Evolutionary conservation across 2,113 vertebrate genomes (phyloP).

Genomic region (Semnopithecus entellus): DNA sequence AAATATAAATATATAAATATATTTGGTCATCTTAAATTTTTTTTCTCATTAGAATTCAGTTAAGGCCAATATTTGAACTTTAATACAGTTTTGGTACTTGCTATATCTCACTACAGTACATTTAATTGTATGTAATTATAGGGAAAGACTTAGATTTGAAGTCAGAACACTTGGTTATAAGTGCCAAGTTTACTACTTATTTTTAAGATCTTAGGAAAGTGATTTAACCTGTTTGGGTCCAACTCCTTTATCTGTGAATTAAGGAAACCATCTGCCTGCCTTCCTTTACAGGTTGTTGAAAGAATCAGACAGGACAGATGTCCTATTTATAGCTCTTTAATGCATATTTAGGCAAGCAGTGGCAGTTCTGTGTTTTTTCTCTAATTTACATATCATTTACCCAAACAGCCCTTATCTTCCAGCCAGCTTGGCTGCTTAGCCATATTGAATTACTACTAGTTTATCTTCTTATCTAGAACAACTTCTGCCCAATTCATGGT

Average conservation of each 20-base stretch:
- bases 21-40: neutral
- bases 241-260: neutral
- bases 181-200: neutral
- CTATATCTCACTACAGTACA: neutral
- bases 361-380: constrained; percentile 52
- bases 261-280: neutral
- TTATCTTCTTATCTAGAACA: constrained; percentile 72
- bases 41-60: neutral
- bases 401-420: constrained; percentile 59
- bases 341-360: neutral
- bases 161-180: neutral
- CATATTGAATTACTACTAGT: constrained; percentile 73
- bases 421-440: constrained; percentile 54
- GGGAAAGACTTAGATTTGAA: neutral
- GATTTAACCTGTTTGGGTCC: neutral
- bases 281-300: neutral
- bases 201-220: constrained; percentile 20
- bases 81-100: neutral
- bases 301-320: neutral
- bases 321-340: neutral
- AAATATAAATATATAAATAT: neutral
- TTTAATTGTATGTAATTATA: constrained; percentile 30
- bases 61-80: neutral
- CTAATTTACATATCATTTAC: constrained; percentile 63
- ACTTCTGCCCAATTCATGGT: constrained; percentile 53